Percentiles rank a stretch among this genome's conserved stretches.
phyloP scores from a whole-genome alignment of 2,888 invertebrate species.

The Eristalis intricaria region DNA sequence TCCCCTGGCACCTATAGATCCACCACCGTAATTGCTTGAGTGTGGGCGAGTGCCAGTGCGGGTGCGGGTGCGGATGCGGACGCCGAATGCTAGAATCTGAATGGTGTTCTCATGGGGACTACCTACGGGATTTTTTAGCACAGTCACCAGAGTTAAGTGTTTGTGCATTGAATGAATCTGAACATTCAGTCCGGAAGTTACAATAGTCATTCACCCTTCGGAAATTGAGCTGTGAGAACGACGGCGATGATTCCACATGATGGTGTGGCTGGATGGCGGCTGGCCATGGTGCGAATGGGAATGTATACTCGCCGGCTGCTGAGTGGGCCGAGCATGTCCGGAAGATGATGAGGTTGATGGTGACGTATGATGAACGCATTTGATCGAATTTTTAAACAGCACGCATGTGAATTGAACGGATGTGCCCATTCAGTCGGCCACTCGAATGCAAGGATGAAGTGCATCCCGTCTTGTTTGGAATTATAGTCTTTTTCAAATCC shows the following conservation, averaged over 20 bases:
- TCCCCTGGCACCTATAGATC: constrained; percentile 26
- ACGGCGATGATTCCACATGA: constrained; percentile 7
- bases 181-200: constrained; percentile 57
- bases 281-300: constrained; percentile 24
- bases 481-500: too few species aligned
- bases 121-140: constrained; percentile 15
- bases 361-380: constrained; percentile 23
- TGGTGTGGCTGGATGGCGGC: neutral
- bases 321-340: constrained; percentile 14
- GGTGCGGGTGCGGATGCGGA: neutral
- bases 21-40: constrained; percentile 13
- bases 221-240: constrained; percentile 54
- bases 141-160: constrained; percentile 43
- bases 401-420: constrained; percentile 33
- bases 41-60: neutral
- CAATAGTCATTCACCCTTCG: constrained; percentile 53
- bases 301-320: neutral
- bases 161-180: constrained; percentile 32
- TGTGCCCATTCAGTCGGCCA: neutral
- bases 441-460: neutral
- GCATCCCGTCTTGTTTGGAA: neutral
- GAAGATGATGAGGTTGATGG: constrained; percentile 2
- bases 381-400: constrained; percentile 17
- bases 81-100: neutral
- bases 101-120: constrained; percentile 23